Conservation (phyloP, 35 echinoderm and acorn worm species). For the Ophioderma brevispina region DNA sequence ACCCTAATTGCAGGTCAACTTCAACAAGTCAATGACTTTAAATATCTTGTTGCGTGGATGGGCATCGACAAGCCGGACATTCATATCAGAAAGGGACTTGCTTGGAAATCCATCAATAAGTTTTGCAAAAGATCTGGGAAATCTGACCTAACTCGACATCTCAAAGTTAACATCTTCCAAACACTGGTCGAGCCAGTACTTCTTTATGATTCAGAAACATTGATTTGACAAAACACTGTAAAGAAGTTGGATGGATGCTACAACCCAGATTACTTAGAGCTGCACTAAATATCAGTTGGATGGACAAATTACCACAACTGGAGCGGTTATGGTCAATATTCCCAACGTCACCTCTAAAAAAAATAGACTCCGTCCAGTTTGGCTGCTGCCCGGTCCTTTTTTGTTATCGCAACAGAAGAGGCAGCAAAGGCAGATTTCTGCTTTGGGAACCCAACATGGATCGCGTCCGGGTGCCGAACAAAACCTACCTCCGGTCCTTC, state of each 20-base stretch:
- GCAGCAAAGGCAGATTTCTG: neutral
- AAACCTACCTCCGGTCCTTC: neutral
- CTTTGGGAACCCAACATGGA: neutral
- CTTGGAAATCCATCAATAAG: too few species aligned
- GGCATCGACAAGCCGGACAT: too few species aligned
- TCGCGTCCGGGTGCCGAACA: neutral
- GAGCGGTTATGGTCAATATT: neutral
- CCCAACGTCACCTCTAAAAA: neutral
- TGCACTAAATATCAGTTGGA: too few species aligned
- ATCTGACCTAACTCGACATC: neutral
- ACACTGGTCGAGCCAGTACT: too few species aligned
- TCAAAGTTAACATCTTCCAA: too few species aligned
- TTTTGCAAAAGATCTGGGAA: neutral
- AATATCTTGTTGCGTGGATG: neutral
- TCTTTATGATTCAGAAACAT: neutral
- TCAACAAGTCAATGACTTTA: neutral
- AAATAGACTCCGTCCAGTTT: neutral
- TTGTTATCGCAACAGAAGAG: neutral
- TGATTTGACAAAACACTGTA: neutral
- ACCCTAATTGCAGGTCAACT: neutral
- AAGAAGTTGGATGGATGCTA: neutral
- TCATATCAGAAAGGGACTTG: too few species aligned
- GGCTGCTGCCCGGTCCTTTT: neutral
- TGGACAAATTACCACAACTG: neutral
- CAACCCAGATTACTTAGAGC: too few species aligned